These are phyloP conservation scores for Pogonomyrmex californicus DNA, from an alignment of 1,140 invertebrate species.

Conservation along the genomic window DNA sequence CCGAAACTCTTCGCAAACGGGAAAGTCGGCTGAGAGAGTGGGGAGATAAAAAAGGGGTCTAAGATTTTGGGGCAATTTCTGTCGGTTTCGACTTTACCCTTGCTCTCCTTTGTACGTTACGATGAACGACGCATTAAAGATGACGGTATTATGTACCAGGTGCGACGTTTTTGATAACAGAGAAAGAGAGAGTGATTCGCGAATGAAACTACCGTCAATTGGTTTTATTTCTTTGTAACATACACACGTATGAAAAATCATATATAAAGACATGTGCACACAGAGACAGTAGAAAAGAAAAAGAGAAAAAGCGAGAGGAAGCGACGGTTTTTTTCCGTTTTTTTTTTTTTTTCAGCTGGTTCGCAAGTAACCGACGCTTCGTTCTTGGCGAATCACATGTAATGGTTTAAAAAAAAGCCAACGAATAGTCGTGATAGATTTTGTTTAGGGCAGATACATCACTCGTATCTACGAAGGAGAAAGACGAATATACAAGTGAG, in stretches of 20 bases:
- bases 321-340: constrained; percentile 51
- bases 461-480: not conserved
- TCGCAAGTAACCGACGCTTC: constrained; percentile 29
- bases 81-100: constrained; percentile 76
- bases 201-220: constrained; percentile 38
- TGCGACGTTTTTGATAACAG: constrained; percentile 56
- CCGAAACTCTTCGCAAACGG: not conserved
- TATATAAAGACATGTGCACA: not conserved
- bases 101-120: constrained; percentile 56
- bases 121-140: constrained; percentile 38
- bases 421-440: constrained; percentile 32
- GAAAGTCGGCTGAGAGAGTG: constrained; percentile 29
- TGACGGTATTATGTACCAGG: constrained; percentile 43
- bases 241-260: not conserved
- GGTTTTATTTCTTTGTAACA: constrained; percentile 27
- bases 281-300: constrained; percentile 17
- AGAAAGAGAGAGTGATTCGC: constrained; percentile 1
- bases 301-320: constrained; percentile 16
- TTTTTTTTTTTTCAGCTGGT: constrained; percentile 43
- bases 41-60: constrained; percentile 49
- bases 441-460: not conserved
- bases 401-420: constrained; percentile 44
- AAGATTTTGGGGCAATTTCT: constrained; percentile 78
- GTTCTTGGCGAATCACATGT: constrained; percentile 37
- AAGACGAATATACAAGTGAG: not conserved